Base-by-base conservation (phyloP, 2,888 invertebrate species). In the Schrankia costaestrigalis region DNA sequence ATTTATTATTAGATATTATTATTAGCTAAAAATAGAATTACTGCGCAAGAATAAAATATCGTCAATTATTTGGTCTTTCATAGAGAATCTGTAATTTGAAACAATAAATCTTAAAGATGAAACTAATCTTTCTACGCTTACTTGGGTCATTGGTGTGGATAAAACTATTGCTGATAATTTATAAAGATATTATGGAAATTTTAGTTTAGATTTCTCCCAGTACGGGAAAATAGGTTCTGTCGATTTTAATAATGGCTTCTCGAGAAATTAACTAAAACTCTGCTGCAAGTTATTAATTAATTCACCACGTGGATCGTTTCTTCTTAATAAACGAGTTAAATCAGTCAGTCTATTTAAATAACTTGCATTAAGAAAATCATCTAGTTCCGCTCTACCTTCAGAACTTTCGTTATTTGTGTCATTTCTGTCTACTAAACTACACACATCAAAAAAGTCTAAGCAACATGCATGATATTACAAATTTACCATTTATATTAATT, bases 91-190 rank as follows among this genome's bases (percentile, higher is more conserved):
- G 7, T 35, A 30, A 35, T 41, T 31, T 22, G 35, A 31, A 2
- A 45, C 27, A 2, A 44, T 26, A 18, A 35, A 37, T 12, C n/a
- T 28, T 3, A 11, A 19, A 3, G 28, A 28, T 28, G 28, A n/a
- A n/a, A n/a, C n/a, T n/a, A n/a, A n/a, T 32, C 22, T 41, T 28
- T 23, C 35, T 26, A 10, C 22, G 10, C 42, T 42, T 0, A 42
- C 42, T 35, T 42, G 31, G 7, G 37, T 42, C 26, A 35, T 31
- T 18, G 35, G 35, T 24, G 35, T 21, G 3, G 35, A 31, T 4
- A 43, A 11, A 12, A 43, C 39, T 14, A 39, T 31, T 11, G 6
- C 29, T 1, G 39, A 25, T 43, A 43, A 18, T 31, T 37, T 23
- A 21, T 31, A 35, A n/a, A 31, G 21, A n/a, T 4, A n/a, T n/a